phyloP scores from a whole-genome alignment of 2,113 vertebrate genomes.

The Ptychochromis oligacanthus region DNA sequence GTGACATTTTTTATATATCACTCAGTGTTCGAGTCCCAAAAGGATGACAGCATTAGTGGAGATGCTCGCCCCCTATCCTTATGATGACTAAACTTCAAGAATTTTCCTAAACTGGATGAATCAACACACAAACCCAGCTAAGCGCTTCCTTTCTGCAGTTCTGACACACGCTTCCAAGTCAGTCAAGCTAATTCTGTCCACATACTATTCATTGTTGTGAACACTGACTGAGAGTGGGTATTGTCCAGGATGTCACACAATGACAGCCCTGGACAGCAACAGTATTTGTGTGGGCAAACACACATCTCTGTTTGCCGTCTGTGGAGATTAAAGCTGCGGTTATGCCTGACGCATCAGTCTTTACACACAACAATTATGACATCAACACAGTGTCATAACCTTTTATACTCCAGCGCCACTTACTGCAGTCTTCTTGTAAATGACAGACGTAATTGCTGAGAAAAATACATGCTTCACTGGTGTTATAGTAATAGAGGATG shows the following conservation, averaged over 20 bases:
- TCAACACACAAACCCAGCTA: not conserved
- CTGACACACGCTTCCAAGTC: slow-evolving; percentile 7
- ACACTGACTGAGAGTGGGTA: slow-evolving; percentile 14
- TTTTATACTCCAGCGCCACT: not conserved
- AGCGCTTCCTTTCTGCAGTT: not conserved
- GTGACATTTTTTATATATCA: not conserved
- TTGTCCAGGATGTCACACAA: slow-evolving; percentile 11
- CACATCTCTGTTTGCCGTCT: slow-evolving; percentile 4
- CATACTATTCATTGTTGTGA: slow-evolving; percentile 26
- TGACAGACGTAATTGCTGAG: not conserved
- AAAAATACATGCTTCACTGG: not conserved
- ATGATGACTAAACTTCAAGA: not conserved
- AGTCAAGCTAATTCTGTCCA: slow-evolving; percentile 29
- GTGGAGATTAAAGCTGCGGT: not conserved
- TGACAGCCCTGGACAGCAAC: slow-evolving; percentile 5
- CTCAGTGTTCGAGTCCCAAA: not conserved
- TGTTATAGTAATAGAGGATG: not conserved
- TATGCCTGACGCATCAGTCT: not conserved
- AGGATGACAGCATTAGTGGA: not conserved
- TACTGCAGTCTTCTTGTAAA: not conserved
- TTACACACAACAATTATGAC: not conserved
- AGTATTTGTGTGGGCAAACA: not conserved
- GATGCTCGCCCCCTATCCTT: not conserved
- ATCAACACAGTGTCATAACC: not conserved
- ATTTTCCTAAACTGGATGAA: not conserved